Evolutionary conservation across 2,113 vertebrate species (phyloP).

Genomic region (Upupa epops): DNA sequence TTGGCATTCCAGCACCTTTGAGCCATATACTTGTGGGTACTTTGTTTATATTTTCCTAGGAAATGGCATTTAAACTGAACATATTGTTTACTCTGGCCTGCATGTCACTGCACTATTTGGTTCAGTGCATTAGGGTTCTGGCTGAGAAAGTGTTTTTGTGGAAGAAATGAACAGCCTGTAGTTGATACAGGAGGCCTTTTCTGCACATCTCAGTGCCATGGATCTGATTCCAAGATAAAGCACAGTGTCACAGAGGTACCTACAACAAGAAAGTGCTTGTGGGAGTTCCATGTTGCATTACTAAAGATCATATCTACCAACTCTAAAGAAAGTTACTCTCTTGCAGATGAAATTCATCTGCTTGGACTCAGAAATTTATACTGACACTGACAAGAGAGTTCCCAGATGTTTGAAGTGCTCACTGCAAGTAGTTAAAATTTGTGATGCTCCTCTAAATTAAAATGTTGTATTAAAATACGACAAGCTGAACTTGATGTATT

Average conservation of each 20-base stretch:
- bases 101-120: neutral
- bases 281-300: neutral
- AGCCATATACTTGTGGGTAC: neutral
- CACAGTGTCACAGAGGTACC: neutral
- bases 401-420: neutral
- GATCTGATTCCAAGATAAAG: neutral
- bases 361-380: neutral
- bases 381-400: neutral
- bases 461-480: too few species aligned
- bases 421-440: neutral
- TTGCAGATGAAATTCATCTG: neutral
- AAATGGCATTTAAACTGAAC: neutral
- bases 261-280: neutral
- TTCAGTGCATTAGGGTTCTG: neutral
- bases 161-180: neutral
- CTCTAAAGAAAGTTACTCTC: neutral
- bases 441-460: neutral
- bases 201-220: neutral
- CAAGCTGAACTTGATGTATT: neutral
- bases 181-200: neutral
- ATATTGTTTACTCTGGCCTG: neutral
- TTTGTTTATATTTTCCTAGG: conserved; percentile 8
- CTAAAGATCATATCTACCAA: neutral
- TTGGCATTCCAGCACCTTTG: neutral
- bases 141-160: neutral